Evolutionary conservation across 2,797 vertebrate genomes (phyloP).

Genomic region (Ispidina picta): DNA sequence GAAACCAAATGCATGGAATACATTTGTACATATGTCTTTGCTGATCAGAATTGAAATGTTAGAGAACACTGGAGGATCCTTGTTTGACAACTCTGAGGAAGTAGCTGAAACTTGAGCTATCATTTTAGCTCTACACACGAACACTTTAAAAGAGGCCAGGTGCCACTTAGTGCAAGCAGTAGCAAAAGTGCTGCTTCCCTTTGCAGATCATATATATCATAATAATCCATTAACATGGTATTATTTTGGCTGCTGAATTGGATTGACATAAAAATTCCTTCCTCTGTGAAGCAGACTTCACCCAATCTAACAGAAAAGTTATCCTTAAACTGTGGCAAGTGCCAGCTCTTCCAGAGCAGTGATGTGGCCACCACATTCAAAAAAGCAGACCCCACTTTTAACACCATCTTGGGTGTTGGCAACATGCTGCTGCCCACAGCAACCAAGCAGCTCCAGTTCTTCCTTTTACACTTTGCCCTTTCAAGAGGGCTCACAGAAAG

Average conservation of each 20-base stretch:
- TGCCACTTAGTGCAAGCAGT: not conserved
- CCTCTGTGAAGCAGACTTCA: not conserved
- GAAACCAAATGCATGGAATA: not conserved
- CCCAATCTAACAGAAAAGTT: not conserved
- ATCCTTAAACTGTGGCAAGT: not conserved
- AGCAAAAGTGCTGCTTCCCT: not conserved
- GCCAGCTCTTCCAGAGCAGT: not conserved
- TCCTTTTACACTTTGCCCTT: not conserved
- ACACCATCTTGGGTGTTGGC: rapidly evolving
- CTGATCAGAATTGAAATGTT: not conserved
- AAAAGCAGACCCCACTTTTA: not conserved
- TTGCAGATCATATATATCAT: not conserved
- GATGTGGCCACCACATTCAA: rapidly evolving
- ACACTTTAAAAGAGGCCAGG: not conserved
- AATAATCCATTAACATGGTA: not conserved
- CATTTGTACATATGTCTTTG: not conserved
- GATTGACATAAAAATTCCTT: not conserved
- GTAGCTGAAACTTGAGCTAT: not conserved
- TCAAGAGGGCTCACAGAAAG: not conserved
- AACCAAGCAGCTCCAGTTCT: not conserved
- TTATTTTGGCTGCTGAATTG: not conserved
- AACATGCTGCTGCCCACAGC: not conserved
- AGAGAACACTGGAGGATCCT: not conserved
- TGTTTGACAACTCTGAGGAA: not conserved
- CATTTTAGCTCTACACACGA: not conserved